Percentiles rank a stretch among this genome's conserved stretches.
Evolutionary conservation across 1,140 invertebrate species (phyloP).

Genomic region (Listronotus oregonensis): DNA sequence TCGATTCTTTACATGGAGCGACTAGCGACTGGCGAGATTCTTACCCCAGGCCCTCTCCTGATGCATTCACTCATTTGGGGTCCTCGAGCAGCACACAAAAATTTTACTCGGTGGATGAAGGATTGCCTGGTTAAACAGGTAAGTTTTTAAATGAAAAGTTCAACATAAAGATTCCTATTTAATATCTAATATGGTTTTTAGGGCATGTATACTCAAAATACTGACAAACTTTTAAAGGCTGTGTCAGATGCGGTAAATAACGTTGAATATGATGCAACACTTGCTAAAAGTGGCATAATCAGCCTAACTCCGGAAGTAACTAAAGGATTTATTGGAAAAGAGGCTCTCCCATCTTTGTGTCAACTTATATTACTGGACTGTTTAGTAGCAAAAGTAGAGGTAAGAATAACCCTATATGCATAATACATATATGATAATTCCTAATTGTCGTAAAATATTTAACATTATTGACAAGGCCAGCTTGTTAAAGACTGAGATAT

Average conservation of each 20-base stretch:
- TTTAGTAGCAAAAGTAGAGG: constrained; percentile 67
- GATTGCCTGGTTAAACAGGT: constrained; percentile 85
- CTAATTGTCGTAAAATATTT: too few relatives aligned
- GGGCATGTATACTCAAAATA: constrained; percentile 81
- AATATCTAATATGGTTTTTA: constrained; percentile 6
- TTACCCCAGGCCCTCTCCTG: constrained; percentile 63
- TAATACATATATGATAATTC: too few relatives aligned
- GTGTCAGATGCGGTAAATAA: constrained; percentile 69
- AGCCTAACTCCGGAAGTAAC: constrained; percentile 63
- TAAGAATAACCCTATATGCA: neutral
- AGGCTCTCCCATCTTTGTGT: constrained; percentile 67
- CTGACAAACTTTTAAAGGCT: constrained; percentile 74
- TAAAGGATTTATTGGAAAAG: constrained; percentile 58
- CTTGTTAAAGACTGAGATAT: too few relatives aligned
- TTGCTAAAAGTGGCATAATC: constrained; percentile 73
- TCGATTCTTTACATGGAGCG: constrained; percentile 85
- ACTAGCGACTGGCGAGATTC: constrained; percentile 67
- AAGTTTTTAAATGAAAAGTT: neutral
- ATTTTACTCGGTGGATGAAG: constrained; percentile 75
- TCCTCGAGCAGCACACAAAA: constrained; percentile 72
- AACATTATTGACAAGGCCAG: too few relatives aligned
- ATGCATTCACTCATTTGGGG: constrained; percentile 77
- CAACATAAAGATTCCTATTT: too few relatives aligned
- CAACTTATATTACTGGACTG: constrained; percentile 70
- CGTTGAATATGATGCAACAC: constrained; percentile 71